Conservation (phyloP, 2,113 vertebrate species). For the Melozone crissalis region DNA sequence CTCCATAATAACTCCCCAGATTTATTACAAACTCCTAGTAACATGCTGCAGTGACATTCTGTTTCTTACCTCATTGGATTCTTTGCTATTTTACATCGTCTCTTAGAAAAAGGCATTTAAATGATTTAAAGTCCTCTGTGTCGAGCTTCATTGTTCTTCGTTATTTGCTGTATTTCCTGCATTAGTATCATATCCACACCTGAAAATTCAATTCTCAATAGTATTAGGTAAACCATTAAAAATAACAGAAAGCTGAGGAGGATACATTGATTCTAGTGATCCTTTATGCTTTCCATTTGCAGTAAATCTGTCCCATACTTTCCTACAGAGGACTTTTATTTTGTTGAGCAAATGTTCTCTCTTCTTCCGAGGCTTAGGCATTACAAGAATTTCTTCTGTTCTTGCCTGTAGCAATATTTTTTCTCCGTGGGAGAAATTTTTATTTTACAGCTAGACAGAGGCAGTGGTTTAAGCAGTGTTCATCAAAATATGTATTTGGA, state of each 20-base stretch:
- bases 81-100: slow-evolving; percentile 42
- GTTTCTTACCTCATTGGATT: slow-evolving; percentile 45
- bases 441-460: not conserved
- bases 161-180: slow-evolving; percentile 21
- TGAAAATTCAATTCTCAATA: slow-evolving; percentile 30
- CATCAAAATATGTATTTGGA: not conserved
- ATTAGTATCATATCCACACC: slow-evolving; percentile 46
- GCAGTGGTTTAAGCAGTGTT: not conserved
- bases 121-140: slow-evolving; percentile 56
- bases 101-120: slow-evolving; percentile 43
- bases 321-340: slow-evolving; percentile 15
- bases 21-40: slow-evolving; percentile 56
- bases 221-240: slow-evolving; percentile 45
- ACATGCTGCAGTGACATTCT: not conserved
- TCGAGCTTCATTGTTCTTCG: not conserved
- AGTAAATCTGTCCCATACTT: slow-evolving; percentile 48
- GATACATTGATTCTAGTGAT: slow-evolving; percentile 34
- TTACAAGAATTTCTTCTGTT: slow-evolving; percentile 16
- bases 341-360: slow-evolving; percentile 19
- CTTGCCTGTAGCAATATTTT: not conserved
- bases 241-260: slow-evolving; percentile 37
- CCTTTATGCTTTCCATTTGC: slow-evolving; percentile 49
- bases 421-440: not conserved
- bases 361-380: not conserved
- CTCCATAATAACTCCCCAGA: slow-evolving; percentile 55